Evolutionary conservation across 2,797 vertebrate species (phyloP), one percentile per base, ranked within the genome.

Genomic region (Cichlasoma orientale): DNA sequence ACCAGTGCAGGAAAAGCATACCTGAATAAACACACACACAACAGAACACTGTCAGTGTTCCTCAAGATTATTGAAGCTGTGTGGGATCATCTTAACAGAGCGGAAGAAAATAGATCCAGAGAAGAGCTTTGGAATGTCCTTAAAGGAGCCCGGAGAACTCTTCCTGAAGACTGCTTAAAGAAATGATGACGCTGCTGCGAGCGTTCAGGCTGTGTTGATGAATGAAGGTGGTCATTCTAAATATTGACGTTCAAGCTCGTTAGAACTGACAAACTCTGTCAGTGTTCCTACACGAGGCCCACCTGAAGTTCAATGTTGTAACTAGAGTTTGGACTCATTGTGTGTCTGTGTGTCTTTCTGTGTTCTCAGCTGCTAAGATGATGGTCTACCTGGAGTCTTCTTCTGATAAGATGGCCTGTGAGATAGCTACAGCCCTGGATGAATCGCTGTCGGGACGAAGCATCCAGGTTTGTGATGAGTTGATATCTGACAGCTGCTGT

Each of bases 381-480:
- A 96, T 99, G 93, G 97, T 96, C 86, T 98, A 97, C 91, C 95
- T 98, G 94, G 97, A 98, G 90, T 88, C 95, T 74, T 96, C 97
- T 80, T 96, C 96, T 86, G 96, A 97, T 89, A 97, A 97, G 86
- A 96, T 96, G 94, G 96, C 96, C 53, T 92, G 97, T 91, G 98
- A 98, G 85, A 93, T 99, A 77, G 97, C 96, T 38, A 94, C 96
- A 59, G 95, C 96, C n/a, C 93, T 98, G 89, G 97, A 98, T 36
- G 97, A 97, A 92, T 96, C 96, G 21, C 95, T 99, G 74, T 87
- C 86, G 75, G 97, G 97, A 88, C 95, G 95, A 92, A 96, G 95
- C 92, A 96, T 98, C 93, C 96, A 97, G 97, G 98, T 99, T 10
- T 23, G 73, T 77, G 12, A 10, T 13, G 2, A 6, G 54, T 25